Evolutionary conservation across 1,140 invertebrate species (phyloP), one percentile per base, ranked within the genome.

Genomic region (Coptotermes formosanus): DNA sequence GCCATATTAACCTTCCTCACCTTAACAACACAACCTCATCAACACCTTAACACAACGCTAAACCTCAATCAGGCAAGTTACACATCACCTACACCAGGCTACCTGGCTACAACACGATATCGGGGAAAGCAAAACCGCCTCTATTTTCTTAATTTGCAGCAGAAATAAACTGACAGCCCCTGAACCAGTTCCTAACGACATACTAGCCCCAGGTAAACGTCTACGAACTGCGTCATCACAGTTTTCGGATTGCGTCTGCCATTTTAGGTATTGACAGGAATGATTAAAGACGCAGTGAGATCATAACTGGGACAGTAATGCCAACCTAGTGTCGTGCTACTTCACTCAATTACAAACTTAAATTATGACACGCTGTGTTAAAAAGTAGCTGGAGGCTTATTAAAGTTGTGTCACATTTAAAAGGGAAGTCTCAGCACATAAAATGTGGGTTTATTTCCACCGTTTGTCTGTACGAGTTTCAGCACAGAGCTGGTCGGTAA

Each of bases 221-320:
- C 21, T 6, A 8, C 64, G 12, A 21, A n/a, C 64, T 75, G 25
- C 64, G 64, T 16, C 64, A 75, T 75, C n/a, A 75, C n/a, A 75
- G 9, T 75, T 75, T 30, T 75, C n/a, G 64, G n/a, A 30, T 75
- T 30, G 64, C 2, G 64, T 30, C 25, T 75, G 25, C 64, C 64
- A 75, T 75, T 75, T 75, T 75, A 9, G 64, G 64, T 75, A 8
- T 25, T n/a, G n/a, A 12, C n/a, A 11, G 2, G 64, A 75, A 75
- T 30, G 16, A 75, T 75, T 55, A 55, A 55, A 55, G 52, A 55
- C 14, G 52, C 19, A 16, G 25, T 75, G 25, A 75, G n/a, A 30
- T 75, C 25, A 30, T 30, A 75, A 75, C 64, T 75, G n/a, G 64
- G 64, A 75, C 64, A 75, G 64, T 75, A 75, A 75, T 75, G 64